These are phyloP conservation scores for Melospiza georgiana DNA, from an alignment of 2,113 vertebrate genomes.

Conservation along the genomic window DNA sequence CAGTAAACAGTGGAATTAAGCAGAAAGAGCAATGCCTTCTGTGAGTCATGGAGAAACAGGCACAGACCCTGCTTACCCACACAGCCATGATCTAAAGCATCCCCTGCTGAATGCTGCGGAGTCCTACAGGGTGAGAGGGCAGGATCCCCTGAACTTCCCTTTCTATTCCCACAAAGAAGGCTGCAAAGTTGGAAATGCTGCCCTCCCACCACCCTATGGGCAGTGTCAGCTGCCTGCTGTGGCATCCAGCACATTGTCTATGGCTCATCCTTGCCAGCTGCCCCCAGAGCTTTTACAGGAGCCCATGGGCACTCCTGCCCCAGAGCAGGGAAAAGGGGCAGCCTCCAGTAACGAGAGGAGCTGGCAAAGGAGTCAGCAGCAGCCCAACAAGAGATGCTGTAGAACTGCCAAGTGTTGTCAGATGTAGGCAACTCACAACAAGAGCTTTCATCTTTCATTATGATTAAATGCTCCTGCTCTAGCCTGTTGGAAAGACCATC, in stretches of 20 bases:
- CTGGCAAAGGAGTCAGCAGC: neutral
- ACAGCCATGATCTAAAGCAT: neutral
- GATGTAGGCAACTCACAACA: neutral
- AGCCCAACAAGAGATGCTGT: neutral
- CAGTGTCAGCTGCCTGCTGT: neutral
- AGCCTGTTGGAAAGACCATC: neutral
- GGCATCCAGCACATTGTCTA: neutral
- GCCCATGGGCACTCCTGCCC: neutral
- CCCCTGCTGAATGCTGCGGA: neutral
- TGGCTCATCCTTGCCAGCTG: neutral
- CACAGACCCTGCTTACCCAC: neutral
- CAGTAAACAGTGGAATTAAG: neutral
- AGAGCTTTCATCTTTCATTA: constrained; percentile 33
- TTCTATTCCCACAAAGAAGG: neutral
- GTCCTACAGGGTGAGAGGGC: neutral
- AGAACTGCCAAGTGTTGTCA: neutral
- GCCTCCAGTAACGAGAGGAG: rapidly evolving
- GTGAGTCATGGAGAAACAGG: neutral
- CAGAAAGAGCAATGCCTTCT: neutral
- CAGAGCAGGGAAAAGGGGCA: neutral
- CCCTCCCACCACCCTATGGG: neutral
- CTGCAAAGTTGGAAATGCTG: neutral
- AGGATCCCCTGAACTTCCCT: neutral
- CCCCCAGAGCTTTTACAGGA: neutral
- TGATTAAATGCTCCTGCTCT: neutral